Evolutionary conservation across 92 coral and sea anemone species (phyloP), one percentile per base, ranked within the genome.

Genomic region (Hydrozoanthus gracilis): DNA sequence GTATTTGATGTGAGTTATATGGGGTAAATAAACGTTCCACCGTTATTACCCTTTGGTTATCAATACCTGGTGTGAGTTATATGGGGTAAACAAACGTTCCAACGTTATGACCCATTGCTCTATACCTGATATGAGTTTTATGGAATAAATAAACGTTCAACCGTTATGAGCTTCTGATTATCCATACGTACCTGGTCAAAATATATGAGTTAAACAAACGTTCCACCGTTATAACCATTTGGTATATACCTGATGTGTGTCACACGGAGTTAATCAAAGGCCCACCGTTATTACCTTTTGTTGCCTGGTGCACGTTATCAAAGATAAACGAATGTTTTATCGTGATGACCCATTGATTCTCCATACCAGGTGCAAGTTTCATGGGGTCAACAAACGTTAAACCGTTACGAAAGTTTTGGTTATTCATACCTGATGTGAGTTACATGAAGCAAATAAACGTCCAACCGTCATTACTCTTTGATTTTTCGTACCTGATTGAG

Each of bases 391-490:
- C 61, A 54, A 54, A 54, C 61, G 61, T 54, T 54, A 54, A 0
- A 54, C 61, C 65, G 65, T 58, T 58, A 58, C 5, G 65, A 58
- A n/a, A 58, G 6, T 58, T 58, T 58, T 58, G 65, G 65, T 58
- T 58, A 58, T 58, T 58, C 65, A 58, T 58, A 58, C 65, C 65
- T 58, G 65, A 58, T 58, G 65, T 58, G 65, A 58, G 5, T 58
- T 58, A 58, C 65, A 58, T 58, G 65, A 14, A 58, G 65, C 65
- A 58, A 58, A 58, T 58, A 58, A 58, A 58, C 65, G 65, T 58
- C 5, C 65, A 58, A 58, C 65, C 65, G 65, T 58, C 65, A 58
- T 58, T 3, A 58, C 65, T 58, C 65, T n/a, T n/a, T 58, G 65
- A 58, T 58, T 58, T 58, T 58, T 58, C 5, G 65, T 58, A 58